A percentile compares a stretch with the other conserved stretches of the same genome.
Conservation (phyloP, 2,113 vertebrate genomes). For the Falco punctatus region DNA sequence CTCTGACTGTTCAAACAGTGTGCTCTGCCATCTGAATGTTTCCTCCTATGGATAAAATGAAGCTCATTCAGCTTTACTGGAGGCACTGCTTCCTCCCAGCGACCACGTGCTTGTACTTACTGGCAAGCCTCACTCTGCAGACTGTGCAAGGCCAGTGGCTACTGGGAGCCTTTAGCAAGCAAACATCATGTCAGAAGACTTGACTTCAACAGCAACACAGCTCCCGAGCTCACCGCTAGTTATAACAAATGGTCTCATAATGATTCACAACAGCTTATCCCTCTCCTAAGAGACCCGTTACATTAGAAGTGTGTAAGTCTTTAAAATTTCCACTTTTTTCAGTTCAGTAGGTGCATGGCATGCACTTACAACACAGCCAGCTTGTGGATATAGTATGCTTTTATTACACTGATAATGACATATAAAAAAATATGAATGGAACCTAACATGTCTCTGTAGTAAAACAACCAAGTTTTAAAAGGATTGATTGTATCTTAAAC, state of each 20-base stretch:
- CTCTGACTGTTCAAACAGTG: not conserved
- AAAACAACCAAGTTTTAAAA: not conserved
- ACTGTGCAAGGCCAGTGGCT: not conserved
- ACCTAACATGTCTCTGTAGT: not conserved
- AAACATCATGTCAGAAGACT: not conserved
- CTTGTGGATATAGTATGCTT: not conserved
- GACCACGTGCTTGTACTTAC: not conserved
- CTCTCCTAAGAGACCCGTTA: not conserved
- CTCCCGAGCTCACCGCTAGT: not conserved
- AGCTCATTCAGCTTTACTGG: not conserved
- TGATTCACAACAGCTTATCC: not conserved
- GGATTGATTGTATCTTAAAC: not conserved
- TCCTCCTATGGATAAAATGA: not conserved
- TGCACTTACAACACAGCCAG: rapidly evolving
- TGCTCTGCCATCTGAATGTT: not conserved
- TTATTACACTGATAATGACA: not conserved
- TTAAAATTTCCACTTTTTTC: not conserved
- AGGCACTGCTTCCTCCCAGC: not conserved
- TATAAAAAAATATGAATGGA: not conserved
- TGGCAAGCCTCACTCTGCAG: rapidly evolving
- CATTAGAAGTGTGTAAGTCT: not conserved
- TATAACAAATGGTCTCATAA: not conserved
- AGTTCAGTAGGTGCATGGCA: not conserved
- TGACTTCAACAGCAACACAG: not conserved
- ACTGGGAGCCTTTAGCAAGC: not conserved